Evolutionary conservation across 2,888 invertebrate species (phyloP).

Genomic region (Chesias legatella): DNA sequence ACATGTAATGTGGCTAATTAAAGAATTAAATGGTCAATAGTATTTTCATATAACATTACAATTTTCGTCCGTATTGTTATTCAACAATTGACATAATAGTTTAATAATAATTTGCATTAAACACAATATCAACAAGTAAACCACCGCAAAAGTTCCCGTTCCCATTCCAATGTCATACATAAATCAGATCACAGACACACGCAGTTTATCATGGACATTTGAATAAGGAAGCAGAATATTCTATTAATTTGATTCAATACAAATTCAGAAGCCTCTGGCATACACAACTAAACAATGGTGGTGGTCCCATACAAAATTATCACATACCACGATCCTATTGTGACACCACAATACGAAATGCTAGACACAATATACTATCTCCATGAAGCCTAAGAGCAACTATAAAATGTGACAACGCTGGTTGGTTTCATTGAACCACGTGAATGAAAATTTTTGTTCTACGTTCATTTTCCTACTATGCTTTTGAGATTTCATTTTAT

Average conservation of each 20-base stretch:
- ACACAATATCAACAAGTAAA: too few species aligned
- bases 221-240: slow-evolving; percentile 48
- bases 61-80: too few species aligned
- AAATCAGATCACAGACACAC: slow-evolving; percentile 15
- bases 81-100: too few species aligned
- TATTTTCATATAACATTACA: too few species aligned
- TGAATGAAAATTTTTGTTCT: too few species aligned
- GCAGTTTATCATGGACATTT: slow-evolving; percentile 39
- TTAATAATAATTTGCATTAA: too few species aligned
- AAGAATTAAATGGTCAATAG: too few species aligned
- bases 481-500: too few species aligned
- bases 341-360: slow-evolving; percentile 21
- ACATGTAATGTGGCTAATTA: too few species aligned
- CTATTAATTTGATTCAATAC: slow-evolving; percentile 57
- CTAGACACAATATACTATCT: slow-evolving; percentile 40
- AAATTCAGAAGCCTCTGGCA: slow-evolving; percentile 44
- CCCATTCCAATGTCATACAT: slow-evolving; percentile 6
- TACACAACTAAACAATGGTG: slow-evolving; percentile 55
- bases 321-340: slow-evolving; percentile 45
- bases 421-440: too few species aligned
- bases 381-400: slow-evolving; percentile 39
- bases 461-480: too few species aligned
- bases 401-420: too few species aligned
- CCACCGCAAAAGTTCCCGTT: background rate
- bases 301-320: slow-evolving; percentile 51